Conservation (phyloP, 2,797 vertebrate species). For the Otolemur crassicaudatus region DNA sequence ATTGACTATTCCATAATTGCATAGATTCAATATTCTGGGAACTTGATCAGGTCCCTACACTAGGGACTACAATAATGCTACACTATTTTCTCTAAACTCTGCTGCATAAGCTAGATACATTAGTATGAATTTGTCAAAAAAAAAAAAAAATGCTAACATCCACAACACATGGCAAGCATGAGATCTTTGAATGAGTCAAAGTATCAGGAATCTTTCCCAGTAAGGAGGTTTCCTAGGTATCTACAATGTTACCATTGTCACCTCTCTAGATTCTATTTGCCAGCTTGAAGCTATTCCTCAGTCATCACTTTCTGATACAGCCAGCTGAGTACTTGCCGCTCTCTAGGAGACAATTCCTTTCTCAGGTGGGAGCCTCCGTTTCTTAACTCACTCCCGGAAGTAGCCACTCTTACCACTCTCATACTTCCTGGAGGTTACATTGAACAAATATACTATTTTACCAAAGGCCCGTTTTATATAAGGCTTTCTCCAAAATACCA, state of each 20-base stretch:
- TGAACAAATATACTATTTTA: not conserved
- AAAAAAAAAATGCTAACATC: not conserved
- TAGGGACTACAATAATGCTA: not conserved
- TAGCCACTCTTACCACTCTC: not conserved
- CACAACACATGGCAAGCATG: not conserved
- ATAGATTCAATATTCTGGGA: not conserved
- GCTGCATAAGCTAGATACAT: not conserved
- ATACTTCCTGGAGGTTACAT: not conserved
- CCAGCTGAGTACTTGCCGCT: not conserved
- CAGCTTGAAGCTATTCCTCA: not conserved
- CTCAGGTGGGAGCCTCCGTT: not conserved
- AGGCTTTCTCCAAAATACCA: not conserved
- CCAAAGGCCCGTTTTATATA: not conserved
- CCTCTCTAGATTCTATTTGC: not conserved
- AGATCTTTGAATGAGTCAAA: not conserved
- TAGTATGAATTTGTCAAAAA: not conserved
- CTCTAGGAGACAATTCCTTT: not conserved
- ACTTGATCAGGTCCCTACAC: not conserved
- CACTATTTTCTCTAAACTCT: not conserved
- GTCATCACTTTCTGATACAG: not conserved
- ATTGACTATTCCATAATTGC: not conserved
- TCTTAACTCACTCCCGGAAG: not conserved
- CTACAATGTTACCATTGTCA: not conserved
- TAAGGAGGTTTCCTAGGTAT: not conserved
- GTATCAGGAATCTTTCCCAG: not conserved